phyloP scores from a whole-genome alignment of 2,113 vertebrate species.

The Myanophis thanlyinensis region DNA sequence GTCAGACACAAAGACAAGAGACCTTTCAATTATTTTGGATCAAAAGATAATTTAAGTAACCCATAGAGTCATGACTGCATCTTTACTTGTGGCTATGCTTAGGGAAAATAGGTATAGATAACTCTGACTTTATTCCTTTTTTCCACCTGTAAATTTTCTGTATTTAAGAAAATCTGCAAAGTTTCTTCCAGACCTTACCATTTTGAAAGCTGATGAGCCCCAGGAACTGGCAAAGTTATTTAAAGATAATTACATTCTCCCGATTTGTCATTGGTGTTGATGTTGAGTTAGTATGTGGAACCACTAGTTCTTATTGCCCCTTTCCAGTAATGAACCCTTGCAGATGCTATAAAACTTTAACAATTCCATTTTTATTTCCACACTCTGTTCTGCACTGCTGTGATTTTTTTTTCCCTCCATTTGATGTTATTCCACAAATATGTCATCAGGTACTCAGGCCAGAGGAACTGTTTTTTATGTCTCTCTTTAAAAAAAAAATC shows the following conservation, averaged over 20 bases:
- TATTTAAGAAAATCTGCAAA: not conserved
- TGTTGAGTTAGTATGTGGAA: not conserved
- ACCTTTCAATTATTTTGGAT: not conserved
- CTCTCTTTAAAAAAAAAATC: not conserved
- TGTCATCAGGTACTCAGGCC: conserved; percentile 23
- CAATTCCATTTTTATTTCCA: not conserved
- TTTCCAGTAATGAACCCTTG: not conserved
- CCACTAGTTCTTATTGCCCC: not conserved
- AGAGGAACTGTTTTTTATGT: not conserved
- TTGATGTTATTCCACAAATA: conserved; percentile 11
- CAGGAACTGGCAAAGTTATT: not conserved
- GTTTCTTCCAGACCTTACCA: not conserved
- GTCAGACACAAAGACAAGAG: not conserved
- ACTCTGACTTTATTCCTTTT: not conserved
- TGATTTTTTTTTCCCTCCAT: not conserved
- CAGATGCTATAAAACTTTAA: conserved; percentile 3
- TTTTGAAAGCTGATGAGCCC: not conserved
- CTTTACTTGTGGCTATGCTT: not conserved
- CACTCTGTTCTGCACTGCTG: accelerated
- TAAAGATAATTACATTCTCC: not conserved
- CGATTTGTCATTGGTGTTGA: not conserved
- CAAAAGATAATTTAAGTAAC: not conserved
- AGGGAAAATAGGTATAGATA: not conserved
- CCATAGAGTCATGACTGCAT: not conserved
- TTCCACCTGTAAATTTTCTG: not conserved